Conservation (phyloP, 2,113 vertebrate species). For the Malurus alboscapulatus region DNA sequence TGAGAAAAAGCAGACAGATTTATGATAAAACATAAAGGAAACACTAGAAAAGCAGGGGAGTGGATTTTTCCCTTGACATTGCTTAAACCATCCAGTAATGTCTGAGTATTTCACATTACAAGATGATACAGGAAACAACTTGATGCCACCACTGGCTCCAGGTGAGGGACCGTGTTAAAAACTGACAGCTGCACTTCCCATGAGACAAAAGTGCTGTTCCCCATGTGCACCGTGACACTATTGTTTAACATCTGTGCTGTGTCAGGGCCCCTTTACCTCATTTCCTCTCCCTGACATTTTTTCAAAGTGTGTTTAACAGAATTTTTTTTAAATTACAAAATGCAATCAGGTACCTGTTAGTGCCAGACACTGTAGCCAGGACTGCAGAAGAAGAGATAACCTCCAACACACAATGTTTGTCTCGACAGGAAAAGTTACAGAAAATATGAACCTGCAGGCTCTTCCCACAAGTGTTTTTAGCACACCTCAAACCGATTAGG, state of each 20-base stretch:
- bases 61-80: not conserved
- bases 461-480: not conserved
- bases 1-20: not conserved
- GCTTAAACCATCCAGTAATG: not conserved
- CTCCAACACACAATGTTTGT: not conserved
- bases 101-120: not conserved
- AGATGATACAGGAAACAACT: not conserved
- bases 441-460: not conserved
- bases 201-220: not conserved
- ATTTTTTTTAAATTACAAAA: not conserved
- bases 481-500: not conserved
- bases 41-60: not conserved
- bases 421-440: not conserved
- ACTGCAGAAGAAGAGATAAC: not conserved
- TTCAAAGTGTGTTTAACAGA: not conserved
- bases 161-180: not conserved
- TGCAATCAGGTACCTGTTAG: not conserved
- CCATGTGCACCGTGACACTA: not conserved
- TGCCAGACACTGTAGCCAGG: not conserved
- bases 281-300: not conserved
- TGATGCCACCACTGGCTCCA: not conserved
- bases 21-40: not conserved
- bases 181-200: slow-evolving; percentile 1
- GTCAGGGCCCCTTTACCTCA: not conserved
- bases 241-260: slow-evolving; percentile 28